phyloP scores from a whole-genome alignment of 2,113 vertebrate genomes.

The Columba janthina region DNA sequence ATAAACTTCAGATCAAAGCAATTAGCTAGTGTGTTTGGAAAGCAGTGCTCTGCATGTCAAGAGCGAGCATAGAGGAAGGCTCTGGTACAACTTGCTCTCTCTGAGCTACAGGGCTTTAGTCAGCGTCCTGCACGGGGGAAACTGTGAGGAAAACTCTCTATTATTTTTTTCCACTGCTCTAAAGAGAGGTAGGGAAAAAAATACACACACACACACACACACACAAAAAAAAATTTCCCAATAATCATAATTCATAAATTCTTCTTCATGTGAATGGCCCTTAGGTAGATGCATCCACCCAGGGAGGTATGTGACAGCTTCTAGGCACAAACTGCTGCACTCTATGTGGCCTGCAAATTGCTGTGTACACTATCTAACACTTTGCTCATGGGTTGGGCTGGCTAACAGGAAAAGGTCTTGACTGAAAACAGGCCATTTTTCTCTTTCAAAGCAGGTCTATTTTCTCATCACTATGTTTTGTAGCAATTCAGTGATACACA shows the following conservation, averaged over 20 bases:
- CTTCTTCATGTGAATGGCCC: neutral
- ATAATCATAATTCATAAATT: conserved; percentile 41
- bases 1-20: neutral
- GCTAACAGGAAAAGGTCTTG: conserved; percentile 21
- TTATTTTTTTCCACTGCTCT: neutral
- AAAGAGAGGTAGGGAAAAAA: neutral
- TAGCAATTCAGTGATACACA: conserved; percentile 9
- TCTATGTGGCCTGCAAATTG: conserved; percentile 9
- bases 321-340: conserved; percentile 27
- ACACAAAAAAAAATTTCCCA: neutral
- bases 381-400: conserved; percentile 10
- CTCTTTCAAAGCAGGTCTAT: conserved; percentile 39
- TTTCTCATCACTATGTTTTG: conserved; percentile 38
- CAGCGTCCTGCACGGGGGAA: neutral
- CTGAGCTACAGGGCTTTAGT: neutral
- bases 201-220: neutral
- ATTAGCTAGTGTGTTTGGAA: neutral
- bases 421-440: conserved; percentile 39
- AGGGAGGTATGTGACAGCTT: conserved; percentile 13
- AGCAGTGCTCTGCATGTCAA: neutral
- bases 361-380: neutral
- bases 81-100: neutral
- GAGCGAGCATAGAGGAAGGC: neutral
- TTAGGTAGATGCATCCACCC: neutral
- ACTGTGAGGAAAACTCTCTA: neutral